phyloP scores from a whole-genome alignment of 2,113 vertebrate genomes.

The Rana temporaria region DNA sequence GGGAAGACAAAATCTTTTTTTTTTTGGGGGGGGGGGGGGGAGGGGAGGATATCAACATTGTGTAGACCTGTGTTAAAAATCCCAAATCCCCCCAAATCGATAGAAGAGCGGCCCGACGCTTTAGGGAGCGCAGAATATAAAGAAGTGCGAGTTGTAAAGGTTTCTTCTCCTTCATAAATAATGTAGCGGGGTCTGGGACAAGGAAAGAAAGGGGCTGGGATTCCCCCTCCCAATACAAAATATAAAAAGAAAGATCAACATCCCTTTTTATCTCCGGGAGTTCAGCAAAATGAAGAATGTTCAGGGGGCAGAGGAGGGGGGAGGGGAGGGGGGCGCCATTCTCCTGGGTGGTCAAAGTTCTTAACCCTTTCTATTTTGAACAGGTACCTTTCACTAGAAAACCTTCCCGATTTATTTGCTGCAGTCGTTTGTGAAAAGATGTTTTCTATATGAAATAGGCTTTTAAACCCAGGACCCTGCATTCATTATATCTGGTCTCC shows the following conservation, averaged over 20 bases:
- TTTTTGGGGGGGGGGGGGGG: too few species aligned
- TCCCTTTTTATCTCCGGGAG: slow-evolving; percentile 29
- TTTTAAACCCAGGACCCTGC: too few species aligned
- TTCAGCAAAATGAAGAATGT: slow-evolving; percentile 20
- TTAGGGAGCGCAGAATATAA: slow-evolving; percentile 50
- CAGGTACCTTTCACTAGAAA: too few species aligned
- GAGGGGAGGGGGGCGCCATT: neutral
- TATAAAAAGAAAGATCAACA: neutral
- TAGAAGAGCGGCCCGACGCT: slow-evolving; percentile 40
- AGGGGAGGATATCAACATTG: slow-evolving; percentile 1
- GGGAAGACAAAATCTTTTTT: slow-evolving; percentile 26
- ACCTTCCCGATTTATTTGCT: too few species aligned
- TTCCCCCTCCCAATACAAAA: slow-evolving; percentile 37
- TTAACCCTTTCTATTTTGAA: slow-evolving; percentile 25
- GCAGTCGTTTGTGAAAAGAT: too few species aligned
- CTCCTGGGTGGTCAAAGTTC: neutral
- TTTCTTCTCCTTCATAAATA: slow-evolving; percentile 49
- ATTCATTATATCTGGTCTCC: too few species aligned
- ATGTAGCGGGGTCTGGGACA: slow-evolving; percentile 52
- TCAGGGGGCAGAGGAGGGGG: neutral
- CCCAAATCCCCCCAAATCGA: slow-evolving; percentile 40
- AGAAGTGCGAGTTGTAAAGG: slow-evolving; percentile 25
- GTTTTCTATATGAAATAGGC: too few species aligned
- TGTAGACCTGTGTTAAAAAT: slow-evolving; percentile 35
- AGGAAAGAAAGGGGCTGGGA: slow-evolving; percentile 34